phyloP scores from a whole-genome alignment of 2,113 vertebrate species.

The Lamprologus sp. region DNA sequence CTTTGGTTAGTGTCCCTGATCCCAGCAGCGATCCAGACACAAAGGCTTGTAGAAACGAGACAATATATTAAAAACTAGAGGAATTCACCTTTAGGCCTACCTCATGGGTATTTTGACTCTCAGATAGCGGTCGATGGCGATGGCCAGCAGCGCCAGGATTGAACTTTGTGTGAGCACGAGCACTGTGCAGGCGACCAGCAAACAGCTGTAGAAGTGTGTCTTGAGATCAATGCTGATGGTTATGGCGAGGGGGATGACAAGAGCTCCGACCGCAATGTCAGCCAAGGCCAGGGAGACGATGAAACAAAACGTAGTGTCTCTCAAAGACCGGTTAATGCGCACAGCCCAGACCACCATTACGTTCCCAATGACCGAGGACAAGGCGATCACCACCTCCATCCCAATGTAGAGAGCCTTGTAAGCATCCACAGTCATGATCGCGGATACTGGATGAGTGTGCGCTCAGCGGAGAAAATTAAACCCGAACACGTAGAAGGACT shows the following conservation, averaged over 20 bases:
- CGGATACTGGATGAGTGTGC: neutral
- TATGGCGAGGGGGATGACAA: slow-evolving; percentile 92
- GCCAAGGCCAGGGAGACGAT: slow-evolving; percentile 92
- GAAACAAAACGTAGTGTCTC: slow-evolving; percentile 94
- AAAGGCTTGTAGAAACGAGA: neutral
- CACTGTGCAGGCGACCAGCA: slow-evolving; percentile 85
- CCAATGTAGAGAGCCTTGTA: slow-evolving; percentile 81
- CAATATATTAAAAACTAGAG: neutral
- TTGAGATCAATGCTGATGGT: slow-evolving; percentile 84
- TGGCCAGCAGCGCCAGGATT: slow-evolving; percentile 92
- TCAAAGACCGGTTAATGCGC: slow-evolving; percentile 85
- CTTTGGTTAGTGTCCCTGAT: neutral
- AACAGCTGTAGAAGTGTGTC: slow-evolving; percentile 88
- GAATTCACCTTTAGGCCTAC: slow-evolving; percentile 69
- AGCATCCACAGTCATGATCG: slow-evolving; percentile 53
- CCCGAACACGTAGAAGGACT: neutral
- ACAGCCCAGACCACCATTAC: slow-evolving; percentile 98
- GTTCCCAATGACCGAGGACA: slow-evolving; percentile 90
- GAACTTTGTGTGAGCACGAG: slow-evolving; percentile 97
- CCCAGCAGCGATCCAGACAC: neutral
- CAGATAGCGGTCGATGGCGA: slow-evolving; percentile 94
- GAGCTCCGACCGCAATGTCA: slow-evolving; percentile 90
- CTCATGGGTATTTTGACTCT: slow-evolving; percentile 94
- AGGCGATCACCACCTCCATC: slow-evolving; percentile 87
- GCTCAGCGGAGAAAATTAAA: slow-evolving; percentile 3